A percentile compares a stretch with the other conserved stretches of the same genome.
These are phyloP conservation scores for Proctacanthus coquilletti DNA, from an alignment of 1,140 invertebrate species.

Conservation along the genomic window DNA sequence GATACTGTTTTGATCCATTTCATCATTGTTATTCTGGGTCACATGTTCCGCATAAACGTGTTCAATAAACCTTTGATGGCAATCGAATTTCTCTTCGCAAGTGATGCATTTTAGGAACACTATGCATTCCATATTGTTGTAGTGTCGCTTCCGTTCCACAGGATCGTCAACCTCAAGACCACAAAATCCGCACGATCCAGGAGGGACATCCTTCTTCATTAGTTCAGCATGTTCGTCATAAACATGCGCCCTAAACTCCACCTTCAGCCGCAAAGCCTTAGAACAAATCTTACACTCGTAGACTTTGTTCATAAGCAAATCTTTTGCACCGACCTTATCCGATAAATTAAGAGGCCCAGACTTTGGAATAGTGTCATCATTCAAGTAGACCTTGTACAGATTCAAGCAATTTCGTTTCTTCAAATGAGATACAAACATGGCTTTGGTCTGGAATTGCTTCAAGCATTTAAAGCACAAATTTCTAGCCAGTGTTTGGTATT, in stretches of 20 bases:
- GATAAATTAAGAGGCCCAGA: slow-evolving; percentile 9
- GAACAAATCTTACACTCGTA: slow-evolving; percentile 28
- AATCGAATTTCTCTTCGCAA: slow-evolving; percentile 26
- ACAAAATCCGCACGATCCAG: slow-evolving; percentile 24
- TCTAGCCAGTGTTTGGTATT: slow-evolving; percentile 23
- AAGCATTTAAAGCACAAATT: slow-evolving; percentile 29
- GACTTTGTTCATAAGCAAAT: slow-evolving; percentile 25
- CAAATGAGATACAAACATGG: slow-evolving; percentile 27
- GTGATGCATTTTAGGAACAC: slow-evolving; percentile 27
- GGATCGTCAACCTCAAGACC: slow-evolving; percentile 26
- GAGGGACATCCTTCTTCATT: slow-evolving; percentile 22
- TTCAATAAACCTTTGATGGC: slow-evolving; percentile 25
- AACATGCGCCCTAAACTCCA: slow-evolving; percentile 28
- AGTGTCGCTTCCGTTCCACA: slow-evolving; percentile 23
- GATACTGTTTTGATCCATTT: too few relatives aligned
- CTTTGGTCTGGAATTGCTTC: slow-evolving; percentile 28
- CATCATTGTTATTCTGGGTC: slow-evolving; percentile 18
- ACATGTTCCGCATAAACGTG: slow-evolving; percentile 28
- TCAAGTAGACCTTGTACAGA: slow-evolving; percentile 19
- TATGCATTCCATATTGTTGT: slow-evolving; percentile 30
- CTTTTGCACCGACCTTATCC: slow-evolving; percentile 25
- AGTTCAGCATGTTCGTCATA: slow-evolving; percentile 28
- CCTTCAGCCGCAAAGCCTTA: slow-evolving; percentile 25
- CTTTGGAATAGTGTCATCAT: slow-evolving; percentile 3
- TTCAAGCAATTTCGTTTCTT: slow-evolving; percentile 29